phyloP scores from a whole-genome alignment of 2,888 invertebrate species.

The Gisinianus flammeolus region DNA sequence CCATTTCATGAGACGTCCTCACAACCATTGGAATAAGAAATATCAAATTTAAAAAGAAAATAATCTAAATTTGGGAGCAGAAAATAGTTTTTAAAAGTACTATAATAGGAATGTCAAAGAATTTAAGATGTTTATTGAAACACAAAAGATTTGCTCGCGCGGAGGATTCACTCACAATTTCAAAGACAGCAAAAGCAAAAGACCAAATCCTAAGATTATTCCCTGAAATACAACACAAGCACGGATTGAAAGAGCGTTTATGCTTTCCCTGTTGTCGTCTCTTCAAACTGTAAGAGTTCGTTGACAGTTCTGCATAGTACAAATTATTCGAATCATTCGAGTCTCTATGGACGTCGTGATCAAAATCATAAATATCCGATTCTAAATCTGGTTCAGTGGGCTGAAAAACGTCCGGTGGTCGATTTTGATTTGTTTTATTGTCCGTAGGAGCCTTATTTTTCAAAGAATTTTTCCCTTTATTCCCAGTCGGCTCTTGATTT shows the following conservation, averaged over 20 bases:
- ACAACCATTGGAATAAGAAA: neutral
- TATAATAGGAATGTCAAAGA: too few relatives aligned
- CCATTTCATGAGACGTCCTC: neutral
- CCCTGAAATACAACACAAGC: neutral
- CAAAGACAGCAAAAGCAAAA: neutral
- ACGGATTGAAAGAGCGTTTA: neutral
- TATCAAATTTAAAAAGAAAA: neutral
- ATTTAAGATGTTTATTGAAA: too few relatives aligned
- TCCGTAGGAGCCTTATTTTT: neutral
- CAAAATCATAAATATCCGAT: neutral
- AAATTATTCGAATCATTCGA: neutral
- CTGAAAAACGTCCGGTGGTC: neutral
- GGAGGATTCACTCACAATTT: neutral
- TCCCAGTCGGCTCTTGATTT: neutral
- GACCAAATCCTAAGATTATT: conserved; percentile 2
- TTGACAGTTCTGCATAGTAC: neutral
- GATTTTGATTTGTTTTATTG: neutral
- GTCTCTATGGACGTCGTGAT: neutral
- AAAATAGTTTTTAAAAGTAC: neutral
- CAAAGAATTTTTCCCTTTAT: neutral
- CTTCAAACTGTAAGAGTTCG: neutral
- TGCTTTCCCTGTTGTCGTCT: neutral
- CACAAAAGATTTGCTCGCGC: too few relatives aligned
- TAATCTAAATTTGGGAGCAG: neutral
- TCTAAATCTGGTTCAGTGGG: neutral